Conservation (phyloP, 1,140 invertebrate genomes). For the Steinernema feltiae region DNA sequence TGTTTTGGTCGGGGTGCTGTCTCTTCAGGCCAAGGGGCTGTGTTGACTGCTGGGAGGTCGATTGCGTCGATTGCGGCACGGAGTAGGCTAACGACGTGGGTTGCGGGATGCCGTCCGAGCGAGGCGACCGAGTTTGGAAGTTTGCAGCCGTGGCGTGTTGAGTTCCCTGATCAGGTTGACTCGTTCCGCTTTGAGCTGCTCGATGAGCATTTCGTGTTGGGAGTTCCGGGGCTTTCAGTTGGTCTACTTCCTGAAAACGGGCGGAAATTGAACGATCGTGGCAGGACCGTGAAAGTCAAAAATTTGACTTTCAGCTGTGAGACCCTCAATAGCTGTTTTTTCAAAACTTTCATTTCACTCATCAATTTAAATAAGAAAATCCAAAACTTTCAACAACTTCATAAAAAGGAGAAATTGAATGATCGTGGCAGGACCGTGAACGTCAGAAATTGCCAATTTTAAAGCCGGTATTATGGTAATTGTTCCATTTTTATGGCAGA, state of each 20-base stretch:
- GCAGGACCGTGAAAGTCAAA: too few relatives aligned
- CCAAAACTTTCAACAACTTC: too few relatives aligned
- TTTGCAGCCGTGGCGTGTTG: background rate
- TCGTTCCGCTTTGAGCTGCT: background rate
- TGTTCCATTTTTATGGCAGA: too few relatives aligned
- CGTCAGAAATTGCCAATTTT: too few relatives aligned
- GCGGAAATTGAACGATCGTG: background rate
- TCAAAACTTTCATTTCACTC: too few relatives aligned
- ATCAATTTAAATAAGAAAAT: too few relatives aligned
- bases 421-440: too few relatives aligned
- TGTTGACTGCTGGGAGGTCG: constrained; percentile 3
- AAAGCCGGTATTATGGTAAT: too few relatives aligned
- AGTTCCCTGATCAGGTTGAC: background rate
- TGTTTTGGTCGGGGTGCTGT: background rate
- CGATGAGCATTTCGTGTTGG: background rate
- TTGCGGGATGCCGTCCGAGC: background rate
- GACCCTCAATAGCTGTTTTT: too few relatives aligned
- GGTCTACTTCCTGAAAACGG: background rate
- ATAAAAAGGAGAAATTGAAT: too few relatives aligned
- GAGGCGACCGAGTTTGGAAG: background rate
- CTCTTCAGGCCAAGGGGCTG: background rate
- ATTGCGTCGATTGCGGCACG: too few relatives aligned
- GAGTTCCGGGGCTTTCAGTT: background rate
- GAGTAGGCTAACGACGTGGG: background rate
- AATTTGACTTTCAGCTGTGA: too few relatives aligned